phyloP scores from a whole-genome alignment of 2,113 vertebrate species.

The Benthochromis sp. region DNA sequence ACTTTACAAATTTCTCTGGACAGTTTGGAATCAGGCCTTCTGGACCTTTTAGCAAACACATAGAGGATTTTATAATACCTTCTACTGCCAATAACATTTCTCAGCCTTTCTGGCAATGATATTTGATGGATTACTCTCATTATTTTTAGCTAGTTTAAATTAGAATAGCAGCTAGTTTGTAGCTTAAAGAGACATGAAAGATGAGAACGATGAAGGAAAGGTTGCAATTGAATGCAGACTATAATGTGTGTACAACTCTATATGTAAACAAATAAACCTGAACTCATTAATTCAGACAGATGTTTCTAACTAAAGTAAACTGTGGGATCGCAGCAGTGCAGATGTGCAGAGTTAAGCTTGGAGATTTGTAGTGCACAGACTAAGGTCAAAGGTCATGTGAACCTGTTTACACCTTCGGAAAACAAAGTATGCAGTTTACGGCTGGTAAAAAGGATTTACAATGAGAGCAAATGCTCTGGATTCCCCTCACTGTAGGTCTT shows the following conservation, averaged over 20 bases:
- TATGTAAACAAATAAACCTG: neutral
- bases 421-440: neutral
- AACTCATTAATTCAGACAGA: neutral
- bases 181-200: neutral
- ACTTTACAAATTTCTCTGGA: slow-evolving; percentile 30
- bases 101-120: slow-evolving; percentile 29
- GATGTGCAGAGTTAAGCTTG: neutral
- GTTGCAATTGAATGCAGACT: neutral
- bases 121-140: slow-evolving; percentile 17
- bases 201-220: neutral
- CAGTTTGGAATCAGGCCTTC: slow-evolving; percentile 36
- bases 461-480: neutral
- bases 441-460: neutral
- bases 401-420: neutral
- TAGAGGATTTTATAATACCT: slow-evolving; percentile 36
- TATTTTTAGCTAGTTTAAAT: neutral
- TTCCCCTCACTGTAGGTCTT: slow-evolving; percentile 15
- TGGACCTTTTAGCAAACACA: slow-evolving; percentile 50
- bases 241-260: neutral
- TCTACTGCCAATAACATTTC: slow-evolving; percentile 44
- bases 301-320: neutral
- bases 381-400: neutral
- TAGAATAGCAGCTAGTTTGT: slow-evolving; percentile 15
- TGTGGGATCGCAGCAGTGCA: neutral
- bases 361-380: neutral